phyloP scores from a whole-genome alignment of 2,113 vertebrate genomes.

The Megaleporinus macrocephalus region DNA sequence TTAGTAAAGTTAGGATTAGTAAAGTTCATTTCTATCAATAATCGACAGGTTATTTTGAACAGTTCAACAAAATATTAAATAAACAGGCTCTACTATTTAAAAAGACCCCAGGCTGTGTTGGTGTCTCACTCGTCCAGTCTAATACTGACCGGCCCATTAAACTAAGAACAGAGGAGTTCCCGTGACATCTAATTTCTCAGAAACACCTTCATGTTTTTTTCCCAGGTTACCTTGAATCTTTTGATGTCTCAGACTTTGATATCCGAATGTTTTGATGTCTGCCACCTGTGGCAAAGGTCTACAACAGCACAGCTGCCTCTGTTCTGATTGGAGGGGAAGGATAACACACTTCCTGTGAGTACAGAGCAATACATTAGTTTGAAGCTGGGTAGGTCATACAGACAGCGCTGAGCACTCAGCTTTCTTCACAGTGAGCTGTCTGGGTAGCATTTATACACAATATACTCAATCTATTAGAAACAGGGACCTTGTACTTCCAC shows the following conservation, averaged over 20 bases:
- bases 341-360: background rate
- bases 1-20: too few relatives aligned
- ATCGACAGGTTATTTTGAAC: too few relatives aligned
- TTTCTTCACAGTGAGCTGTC: background rate
- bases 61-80: too few relatives aligned
- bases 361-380: background rate
- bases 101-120: too few relatives aligned
- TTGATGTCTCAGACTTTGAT: slow-evolving; percentile 3
- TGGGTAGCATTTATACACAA: background rate
- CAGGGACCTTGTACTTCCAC: too few relatives aligned
- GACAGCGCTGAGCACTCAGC: background rate
- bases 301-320: background rate
- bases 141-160: background rate
- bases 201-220: background rate
- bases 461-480: too few relatives aligned
- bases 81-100: too few relatives aligned
- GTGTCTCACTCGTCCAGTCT: too few relatives aligned
- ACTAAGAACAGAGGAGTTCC: background rate
- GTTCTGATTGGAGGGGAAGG: background rate
- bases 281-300: background rate
- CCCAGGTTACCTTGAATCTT: background rate
- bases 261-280: background rate
- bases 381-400: background rate
- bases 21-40: too few relatives aligned
- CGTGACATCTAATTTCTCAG: background rate